Base-by-base conservation (phyloP, 2,888 invertebrate species). In the Pterostichus madidus region DNA sequence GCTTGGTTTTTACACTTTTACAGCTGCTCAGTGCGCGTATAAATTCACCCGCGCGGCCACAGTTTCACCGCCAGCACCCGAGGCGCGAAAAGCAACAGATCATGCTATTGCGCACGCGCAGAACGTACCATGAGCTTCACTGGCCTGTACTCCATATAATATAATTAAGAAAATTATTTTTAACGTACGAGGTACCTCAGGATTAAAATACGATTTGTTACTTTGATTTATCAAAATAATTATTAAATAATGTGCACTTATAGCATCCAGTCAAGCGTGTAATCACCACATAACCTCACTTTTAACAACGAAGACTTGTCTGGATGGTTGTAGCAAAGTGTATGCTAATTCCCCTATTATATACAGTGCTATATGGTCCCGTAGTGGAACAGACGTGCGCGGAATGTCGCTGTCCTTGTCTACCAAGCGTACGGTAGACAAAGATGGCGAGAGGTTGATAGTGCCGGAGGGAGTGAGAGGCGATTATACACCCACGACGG, bases 221-320 rank as follows among this genome's bases (percentile, higher is more conserved):
- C 89, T 90, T 90, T 90, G 90, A 90, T 90, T 90, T 90, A 90
- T 90, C 89, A 89, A 90, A 90, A 89, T 90, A 90, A 90, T 90
- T 90, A 90, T 89, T 89, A 89, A 90, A 90, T 90, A 90, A 90
- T 89, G 89, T 87, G 87, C 88, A 89, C 89, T 90, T 89, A 89
- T 86, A 83, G 85, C 87, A 87, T 87, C 84, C 84, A 87, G 77
- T 87, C 89, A 87, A 32, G 8, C 17, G n/a, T 44, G 15, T 59
- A n/a, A 17, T n/a, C 35, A 17, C 10, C 17, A 15, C 35, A 17
- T 44, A 75, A 52, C 31, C 76, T 17, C 24, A 80, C 75, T 52
- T 64, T 39, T 53, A 32, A 77, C 32, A 7, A n/a, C 35, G 71
- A 84, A 17, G 32, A 46, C 56, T 84, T 35, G 53, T 32, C 79